Evolutionary conservation across 2,113 vertebrate genomes (phyloP).

Genomic region (Rhadina sibilatrix): DNA sequence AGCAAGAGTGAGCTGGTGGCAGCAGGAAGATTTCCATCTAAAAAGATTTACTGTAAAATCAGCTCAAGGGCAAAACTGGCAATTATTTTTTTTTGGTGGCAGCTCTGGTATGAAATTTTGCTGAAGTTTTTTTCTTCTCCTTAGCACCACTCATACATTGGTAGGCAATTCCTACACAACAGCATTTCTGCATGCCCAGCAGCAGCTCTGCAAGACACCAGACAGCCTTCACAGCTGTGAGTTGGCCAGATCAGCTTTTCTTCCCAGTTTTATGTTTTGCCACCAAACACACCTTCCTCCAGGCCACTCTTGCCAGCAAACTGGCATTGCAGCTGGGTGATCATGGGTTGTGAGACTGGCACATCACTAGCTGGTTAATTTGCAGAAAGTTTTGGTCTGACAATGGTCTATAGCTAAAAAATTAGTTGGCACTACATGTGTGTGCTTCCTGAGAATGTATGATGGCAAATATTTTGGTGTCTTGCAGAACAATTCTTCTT

Average conservation of each 20-base stretch:
- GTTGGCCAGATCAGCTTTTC: neutral
- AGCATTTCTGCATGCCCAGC: neutral
- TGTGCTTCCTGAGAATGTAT: accelerated
- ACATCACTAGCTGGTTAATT: neutral
- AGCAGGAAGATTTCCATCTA: neutral
- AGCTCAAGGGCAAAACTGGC: neutral
- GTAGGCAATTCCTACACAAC: neutral
- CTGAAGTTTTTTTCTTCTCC: neutral
- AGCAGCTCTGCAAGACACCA: accelerated
- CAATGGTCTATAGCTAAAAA: neutral
- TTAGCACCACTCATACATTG: accelerated
- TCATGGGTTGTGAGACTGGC: neutral
- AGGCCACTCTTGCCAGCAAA: neutral
- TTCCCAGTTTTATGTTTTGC: neutral
- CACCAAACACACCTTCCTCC: neutral
- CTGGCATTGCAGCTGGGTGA: neutral
- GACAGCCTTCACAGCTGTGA: neutral
- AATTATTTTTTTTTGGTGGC: neutral
- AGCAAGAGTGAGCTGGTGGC: neutral
- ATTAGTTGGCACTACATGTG: no score
- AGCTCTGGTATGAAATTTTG: neutral
- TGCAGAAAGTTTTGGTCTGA: neutral
- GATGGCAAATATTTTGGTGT: neutral
- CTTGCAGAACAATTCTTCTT: neutral
- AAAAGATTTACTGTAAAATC: neutral